phyloP scores from a whole-genome alignment of 2,113 vertebrate species.

The Falco punctatus region DNA sequence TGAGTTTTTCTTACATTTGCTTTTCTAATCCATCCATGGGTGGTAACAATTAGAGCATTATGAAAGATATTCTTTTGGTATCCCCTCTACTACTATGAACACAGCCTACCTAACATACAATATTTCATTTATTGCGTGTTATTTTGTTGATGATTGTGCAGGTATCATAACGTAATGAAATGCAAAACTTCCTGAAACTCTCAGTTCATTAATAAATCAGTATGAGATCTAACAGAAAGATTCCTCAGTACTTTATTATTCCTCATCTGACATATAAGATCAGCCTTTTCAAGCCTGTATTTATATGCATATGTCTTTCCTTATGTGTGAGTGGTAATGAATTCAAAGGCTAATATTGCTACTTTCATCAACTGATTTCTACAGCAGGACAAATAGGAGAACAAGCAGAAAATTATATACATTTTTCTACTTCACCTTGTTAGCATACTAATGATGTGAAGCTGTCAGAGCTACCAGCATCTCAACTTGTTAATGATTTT shows the following conservation, averaged over 20 bases:
- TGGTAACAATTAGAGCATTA: not conserved
- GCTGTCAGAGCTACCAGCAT: slow-evolving; percentile 15
- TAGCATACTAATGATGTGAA: slow-evolving; percentile 32
- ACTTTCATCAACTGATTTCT: not conserved
- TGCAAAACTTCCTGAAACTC: not conserved
- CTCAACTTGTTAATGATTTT: slow-evolving; percentile 41
- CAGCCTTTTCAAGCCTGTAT: not conserved
- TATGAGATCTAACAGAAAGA: not conserved
- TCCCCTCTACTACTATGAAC: not conserved
- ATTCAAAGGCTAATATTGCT: not conserved
- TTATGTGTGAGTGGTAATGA: not conserved
- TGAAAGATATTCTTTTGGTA: not conserved
- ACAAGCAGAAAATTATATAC: slow-evolving; percentile 33
- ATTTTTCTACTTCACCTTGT: slow-evolving; percentile 18
- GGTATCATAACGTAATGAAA: not conserved
- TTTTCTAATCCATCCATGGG: not conserved
- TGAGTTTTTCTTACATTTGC: not conserved
- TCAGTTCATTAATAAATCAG: not conserved
- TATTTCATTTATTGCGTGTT: not conserved
- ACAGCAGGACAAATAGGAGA: slow-evolving; percentile 6
- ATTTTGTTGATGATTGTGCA: not conserved
- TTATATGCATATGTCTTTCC: not conserved
- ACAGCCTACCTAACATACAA: not conserved
- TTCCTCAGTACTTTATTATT: not conserved
- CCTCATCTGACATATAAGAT: not conserved